Conservation (phyloP, 2,888 invertebrate genomes). For the Drosophila lacicola region DNA sequence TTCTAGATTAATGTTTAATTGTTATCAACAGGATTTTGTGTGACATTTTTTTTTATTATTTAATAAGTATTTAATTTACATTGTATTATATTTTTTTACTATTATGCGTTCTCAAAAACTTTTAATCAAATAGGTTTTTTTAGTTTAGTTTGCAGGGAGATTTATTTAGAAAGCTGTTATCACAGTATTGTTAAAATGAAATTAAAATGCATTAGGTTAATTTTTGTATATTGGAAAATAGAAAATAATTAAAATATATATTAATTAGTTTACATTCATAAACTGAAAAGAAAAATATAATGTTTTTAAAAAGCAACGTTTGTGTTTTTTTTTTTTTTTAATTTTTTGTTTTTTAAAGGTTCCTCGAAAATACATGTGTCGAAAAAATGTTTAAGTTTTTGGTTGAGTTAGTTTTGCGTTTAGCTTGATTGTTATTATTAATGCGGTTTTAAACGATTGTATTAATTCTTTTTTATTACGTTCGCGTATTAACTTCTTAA, state of each 20-base stretch:
- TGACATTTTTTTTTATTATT: background rate
- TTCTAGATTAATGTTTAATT: background rate
- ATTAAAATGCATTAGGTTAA: slow-evolving; percentile 31
- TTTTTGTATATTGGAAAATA: slow-evolving; percentile 13
- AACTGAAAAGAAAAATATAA: slow-evolving; percentile 19
- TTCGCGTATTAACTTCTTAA: slow-evolving; percentile 16
- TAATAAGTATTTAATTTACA: background rate
- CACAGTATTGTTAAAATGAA: slow-evolving; percentile 66
- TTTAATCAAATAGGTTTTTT: slow-evolving; percentile 7
- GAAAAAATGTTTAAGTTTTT: slow-evolving; percentile 57
- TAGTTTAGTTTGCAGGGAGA: slow-evolving; percentile 25
- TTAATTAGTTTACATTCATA: slow-evolving; percentile 4
- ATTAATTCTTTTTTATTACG: slow-evolving; percentile 8
- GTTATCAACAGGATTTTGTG: background rate
- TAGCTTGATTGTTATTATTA: slow-evolving; percentile 29
- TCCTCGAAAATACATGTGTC: slow-evolving; percentile 73
- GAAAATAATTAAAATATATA: slow-evolving; percentile 10
- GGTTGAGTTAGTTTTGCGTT: slow-evolving; percentile 22
- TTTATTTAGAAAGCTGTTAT: slow-evolving; percentile 70
- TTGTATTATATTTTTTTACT: slow-evolving; percentile 1
- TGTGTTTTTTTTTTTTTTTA: background rate
- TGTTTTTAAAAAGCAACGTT: background rate
- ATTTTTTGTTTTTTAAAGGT: slow-evolving; percentile 50
- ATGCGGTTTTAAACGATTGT: slow-evolving; percentile 14
- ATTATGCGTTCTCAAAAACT: slow-evolving; percentile 8